Conservation (phyloP, 2,113 vertebrate species). For the Dendropsophus ebraccatus region DNA sequence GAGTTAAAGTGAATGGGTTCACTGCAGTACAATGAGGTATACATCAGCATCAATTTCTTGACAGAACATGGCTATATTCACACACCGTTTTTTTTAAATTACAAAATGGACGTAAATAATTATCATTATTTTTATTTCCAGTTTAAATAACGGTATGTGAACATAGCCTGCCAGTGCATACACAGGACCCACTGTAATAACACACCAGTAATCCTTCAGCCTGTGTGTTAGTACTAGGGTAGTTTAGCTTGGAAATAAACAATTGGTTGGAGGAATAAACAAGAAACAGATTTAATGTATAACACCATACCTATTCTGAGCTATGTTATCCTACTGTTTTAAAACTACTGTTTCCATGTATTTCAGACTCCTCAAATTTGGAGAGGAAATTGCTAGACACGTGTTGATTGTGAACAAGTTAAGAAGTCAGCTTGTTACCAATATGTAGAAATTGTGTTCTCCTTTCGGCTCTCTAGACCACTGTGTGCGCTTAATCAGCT, state of each 20-base stretch:
- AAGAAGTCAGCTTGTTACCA: conserved; percentile 29
- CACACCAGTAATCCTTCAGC: no score
- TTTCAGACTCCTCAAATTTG: conserved; percentile 7
- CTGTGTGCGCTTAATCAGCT: conserved; percentile 36
- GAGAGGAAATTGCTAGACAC: conserved; percentile 32
- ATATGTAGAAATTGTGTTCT: conserved; percentile 11
- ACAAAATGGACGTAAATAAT: no score
- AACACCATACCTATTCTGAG: not conserved
- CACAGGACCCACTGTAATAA: no score
- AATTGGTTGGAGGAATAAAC: not conserved
- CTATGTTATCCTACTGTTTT: not conserved
- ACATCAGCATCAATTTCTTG: no score
- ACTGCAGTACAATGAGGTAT: no score
- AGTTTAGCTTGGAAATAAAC: not conserved
- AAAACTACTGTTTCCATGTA: not conserved
- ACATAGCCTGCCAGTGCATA: no score
- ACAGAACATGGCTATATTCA: no score
- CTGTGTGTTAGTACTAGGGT: no score
- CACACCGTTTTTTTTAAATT: no score
- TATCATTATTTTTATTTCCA: no score
- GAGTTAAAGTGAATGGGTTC: no score
- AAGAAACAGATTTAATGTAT: not conserved
- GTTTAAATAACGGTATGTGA: no score
- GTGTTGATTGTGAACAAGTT: not conserved
- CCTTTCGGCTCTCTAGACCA: conserved; percentile 30